phyloP scores from a whole-genome alignment of 2,797 vertebrate species.

The Mormyrus hasselquistii region DNA sequence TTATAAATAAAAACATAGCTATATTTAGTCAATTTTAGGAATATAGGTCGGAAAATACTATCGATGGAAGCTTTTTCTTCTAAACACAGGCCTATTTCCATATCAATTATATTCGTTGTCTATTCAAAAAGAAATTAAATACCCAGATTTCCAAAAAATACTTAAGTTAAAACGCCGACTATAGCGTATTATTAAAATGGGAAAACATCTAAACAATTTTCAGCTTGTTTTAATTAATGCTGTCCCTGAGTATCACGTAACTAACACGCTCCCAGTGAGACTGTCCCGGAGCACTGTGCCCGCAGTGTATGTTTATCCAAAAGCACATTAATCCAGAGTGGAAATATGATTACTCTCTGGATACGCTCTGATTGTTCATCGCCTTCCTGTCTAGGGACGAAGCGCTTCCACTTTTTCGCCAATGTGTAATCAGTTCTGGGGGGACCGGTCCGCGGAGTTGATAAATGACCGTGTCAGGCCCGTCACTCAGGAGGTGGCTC shows the following conservation, averaged over 20 bases:
- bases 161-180: not conserved
- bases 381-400: constrained; percentile 97
- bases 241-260: constrained; percentile 51
- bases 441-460: constrained; percentile 87
- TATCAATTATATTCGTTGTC: not conserved
- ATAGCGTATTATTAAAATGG: not conserved
- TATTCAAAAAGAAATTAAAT: not conserved
- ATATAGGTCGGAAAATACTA: not conserved
- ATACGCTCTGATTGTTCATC: constrained; percentile 96
- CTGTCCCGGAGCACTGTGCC: constrained; percentile 68
- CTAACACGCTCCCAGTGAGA: not conserved
- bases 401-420: constrained; percentile 90
- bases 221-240: constrained; percentile 25
- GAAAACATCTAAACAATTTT: not conserved
- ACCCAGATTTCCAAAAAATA: not conserved
- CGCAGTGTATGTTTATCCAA: constrained; percentile 94
- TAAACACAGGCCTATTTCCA: not conserved
- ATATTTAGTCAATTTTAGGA: not conserved
- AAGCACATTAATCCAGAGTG: constrained; percentile 90
- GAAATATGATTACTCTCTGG: constrained; percentile 98
- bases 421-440: constrained; percentile 86
- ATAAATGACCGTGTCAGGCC: constrained; percentile 99
- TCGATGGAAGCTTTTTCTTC: not conserved
- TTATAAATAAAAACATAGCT: not conserved
- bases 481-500: constrained; percentile 82